These are phyloP conservation scores for Lepidocolaptes lacrymiger DNA, from an alignment of 2,797 vertebrate genomes.

Conservation along the genomic window DNA sequence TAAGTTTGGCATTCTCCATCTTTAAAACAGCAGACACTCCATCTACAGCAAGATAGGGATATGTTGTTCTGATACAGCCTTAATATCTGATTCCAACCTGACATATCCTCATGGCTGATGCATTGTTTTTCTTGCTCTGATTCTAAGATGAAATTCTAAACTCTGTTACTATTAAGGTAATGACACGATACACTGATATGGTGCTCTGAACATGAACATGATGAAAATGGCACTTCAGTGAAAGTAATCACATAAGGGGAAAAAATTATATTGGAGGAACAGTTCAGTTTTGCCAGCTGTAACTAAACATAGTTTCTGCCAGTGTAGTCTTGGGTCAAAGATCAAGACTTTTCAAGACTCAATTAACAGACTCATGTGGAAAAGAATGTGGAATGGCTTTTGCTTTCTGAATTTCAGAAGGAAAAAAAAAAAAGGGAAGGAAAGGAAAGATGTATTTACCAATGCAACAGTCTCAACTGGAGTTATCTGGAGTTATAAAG, in stretches of 20 bases:
- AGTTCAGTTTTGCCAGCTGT: background rate
- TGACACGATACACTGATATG: background rate
- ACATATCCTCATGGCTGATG: background rate
- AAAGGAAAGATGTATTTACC: background rate
- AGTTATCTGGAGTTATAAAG: background rate
- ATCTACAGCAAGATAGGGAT: background rate
- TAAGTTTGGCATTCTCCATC: background rate
- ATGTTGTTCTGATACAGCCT: background rate
- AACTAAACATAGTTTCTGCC: background rate
- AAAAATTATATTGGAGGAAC: background rate
- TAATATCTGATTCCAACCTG: background rate
- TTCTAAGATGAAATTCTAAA: background rate
- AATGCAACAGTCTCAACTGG: background rate
- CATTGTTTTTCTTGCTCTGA: background rate
- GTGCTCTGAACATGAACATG: background rate
- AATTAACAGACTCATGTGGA: background rate
- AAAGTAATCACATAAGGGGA: background rate
- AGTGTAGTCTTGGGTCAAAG: background rate
- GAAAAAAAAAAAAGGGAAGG: background rate
- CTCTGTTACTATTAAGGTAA: background rate
- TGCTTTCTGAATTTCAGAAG: background rate
- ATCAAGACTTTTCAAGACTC: background rate
- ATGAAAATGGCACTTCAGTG: background rate
- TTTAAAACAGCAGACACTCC: background rate
- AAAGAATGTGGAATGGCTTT: background rate